phyloP scores from a whole-genome alignment of 2,113 vertebrate genomes.

The Clupea harengus region DNA sequence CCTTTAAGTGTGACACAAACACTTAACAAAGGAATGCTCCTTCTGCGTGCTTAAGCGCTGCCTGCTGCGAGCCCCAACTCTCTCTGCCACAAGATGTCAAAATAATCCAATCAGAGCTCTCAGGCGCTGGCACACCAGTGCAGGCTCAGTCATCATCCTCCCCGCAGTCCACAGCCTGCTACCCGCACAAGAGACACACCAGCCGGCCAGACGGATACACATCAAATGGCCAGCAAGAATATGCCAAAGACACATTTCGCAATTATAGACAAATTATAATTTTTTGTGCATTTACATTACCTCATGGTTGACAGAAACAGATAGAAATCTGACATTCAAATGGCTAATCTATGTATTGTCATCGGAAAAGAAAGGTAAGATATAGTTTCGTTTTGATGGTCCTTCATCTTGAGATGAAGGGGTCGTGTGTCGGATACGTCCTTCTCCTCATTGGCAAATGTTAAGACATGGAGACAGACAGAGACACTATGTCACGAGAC shows the following conservation, averaged over 20 bases:
- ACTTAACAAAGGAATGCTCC: conserved; percentile 67
- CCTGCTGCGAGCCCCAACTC: conserved; percentile 59
- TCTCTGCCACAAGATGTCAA: conserved; percentile 64
- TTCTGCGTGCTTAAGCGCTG: conserved; percentile 45
- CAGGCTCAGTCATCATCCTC: conserved; percentile 40
- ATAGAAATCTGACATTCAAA: neutral
- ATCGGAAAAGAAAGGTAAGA: neutral
- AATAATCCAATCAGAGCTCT: conserved; percentile 60
- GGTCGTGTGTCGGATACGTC: neutral
- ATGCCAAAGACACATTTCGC: neutral
- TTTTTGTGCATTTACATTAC: neutral
- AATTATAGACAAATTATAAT: neutral
- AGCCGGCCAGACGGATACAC: neutral
- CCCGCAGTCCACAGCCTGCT: conserved; percentile 29
- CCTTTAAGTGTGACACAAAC: conserved; percentile 70
- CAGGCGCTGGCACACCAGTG: conserved; percentile 53
- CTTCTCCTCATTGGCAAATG: neutral
- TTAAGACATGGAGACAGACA: neutral
- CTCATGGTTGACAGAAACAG: too few species aligned
- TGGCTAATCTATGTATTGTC: neutral
- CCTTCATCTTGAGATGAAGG: neutral
- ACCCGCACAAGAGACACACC: neutral
- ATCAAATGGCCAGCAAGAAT: neutral
- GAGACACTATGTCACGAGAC: neutral
- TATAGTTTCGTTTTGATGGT: neutral